Conservation (phyloP, 1,140 invertebrate genomes). For the Elymnias hypermnestra region DNA sequence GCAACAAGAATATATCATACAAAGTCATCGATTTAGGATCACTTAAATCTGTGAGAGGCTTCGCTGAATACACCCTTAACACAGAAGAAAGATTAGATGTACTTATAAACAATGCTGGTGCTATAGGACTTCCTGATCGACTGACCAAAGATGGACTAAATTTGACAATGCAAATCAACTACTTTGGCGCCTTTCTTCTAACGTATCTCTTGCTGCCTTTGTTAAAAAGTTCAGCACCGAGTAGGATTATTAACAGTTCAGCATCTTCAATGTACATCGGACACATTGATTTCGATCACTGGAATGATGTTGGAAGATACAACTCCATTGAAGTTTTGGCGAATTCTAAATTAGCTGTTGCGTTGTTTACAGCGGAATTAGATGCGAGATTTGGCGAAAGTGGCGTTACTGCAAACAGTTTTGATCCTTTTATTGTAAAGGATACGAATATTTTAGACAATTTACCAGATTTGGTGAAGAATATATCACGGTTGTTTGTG, state of each 20-base stretch:
- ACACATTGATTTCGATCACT: constrained; percentile 79
- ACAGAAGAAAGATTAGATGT: constrained; percentile 78
- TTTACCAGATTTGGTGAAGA: constrained; percentile 28
- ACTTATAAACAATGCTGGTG: constrained; percentile 85
- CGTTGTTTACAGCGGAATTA: constrained; percentile 81
- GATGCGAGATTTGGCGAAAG: constrained; percentile 75
- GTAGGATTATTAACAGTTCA: constrained; percentile 83
- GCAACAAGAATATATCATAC: constrained; percentile 44
- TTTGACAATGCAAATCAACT: constrained; percentile 80
- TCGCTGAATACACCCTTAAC: constrained; percentile 41
- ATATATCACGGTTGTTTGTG: constrained; percentile 41
- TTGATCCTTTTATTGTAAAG: constrained; percentile 78
- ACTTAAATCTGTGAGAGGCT: constrained; percentile 54
- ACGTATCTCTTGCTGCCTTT: constrained; percentile 82
- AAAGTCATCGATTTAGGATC: constrained; percentile 52
- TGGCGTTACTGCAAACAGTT: constrained; percentile 76
- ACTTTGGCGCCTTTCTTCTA: constrained; percentile 84
- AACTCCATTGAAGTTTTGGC: constrained; percentile 74
- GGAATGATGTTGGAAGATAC: constrained; percentile 71
- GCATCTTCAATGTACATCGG: constrained; percentile 79
- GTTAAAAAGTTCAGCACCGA: constrained; percentile 76
- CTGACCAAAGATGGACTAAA: constrained; percentile 81
- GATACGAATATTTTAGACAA: constrained; percentile 51
- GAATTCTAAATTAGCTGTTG: constrained; percentile 80
- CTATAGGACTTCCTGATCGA: constrained; percentile 68